Evolutionary conservation across 2,113 vertebrate genomes (phyloP), one percentile per base, ranked within the genome.

Genomic region (Cettia cetti): DNA sequence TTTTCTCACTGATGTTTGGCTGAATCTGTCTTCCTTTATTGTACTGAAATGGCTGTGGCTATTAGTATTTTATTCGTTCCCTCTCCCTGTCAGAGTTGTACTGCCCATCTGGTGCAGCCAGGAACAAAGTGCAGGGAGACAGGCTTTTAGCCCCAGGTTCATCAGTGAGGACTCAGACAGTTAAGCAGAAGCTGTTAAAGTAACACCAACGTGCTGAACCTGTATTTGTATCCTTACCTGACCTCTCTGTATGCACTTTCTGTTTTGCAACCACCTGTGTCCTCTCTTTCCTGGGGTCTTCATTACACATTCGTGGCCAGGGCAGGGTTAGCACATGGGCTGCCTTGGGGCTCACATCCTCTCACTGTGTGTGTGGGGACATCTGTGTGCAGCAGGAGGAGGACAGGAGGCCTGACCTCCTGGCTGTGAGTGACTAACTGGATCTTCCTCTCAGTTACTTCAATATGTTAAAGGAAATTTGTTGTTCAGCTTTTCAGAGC

Each of bases 1-100:
- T 70, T 75, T 87, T 57, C 15, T 42, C 15, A 7, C 20, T 54
- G 18, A 66, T 24, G 20, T 47, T 45, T 50, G 39, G 11, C 56
- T 60, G 42, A 81, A 44, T 69, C 54, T 78, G 65, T 6, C 26
- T 92, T 42, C 18, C n/a, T 65, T 50, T 80, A 21, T 82, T 30
- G 14, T 33, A 37, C 30, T 18, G 45, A 53, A 66, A 37, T 42
- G 50, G 33, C 31, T 75, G 23, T 42, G 33, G 28, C 17, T 39
- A 7, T 82, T 57, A 50, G 23, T 70, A 15, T 53, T 79, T 79
- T 59, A 79, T 59, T 88, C 0, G 0, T 59, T 45, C 42, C 6
- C 2, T 61, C 20, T 49, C 1, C 8, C 17, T 0, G 0, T 82
- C 20, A 15, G n/a, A 82, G 7, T 33, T 82, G 56, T 12, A 17